Evolutionary conservation across 2,888 invertebrate species (phyloP), one percentile per base, ranked within the genome.

Genomic region (Polia nebulosa): DNA sequence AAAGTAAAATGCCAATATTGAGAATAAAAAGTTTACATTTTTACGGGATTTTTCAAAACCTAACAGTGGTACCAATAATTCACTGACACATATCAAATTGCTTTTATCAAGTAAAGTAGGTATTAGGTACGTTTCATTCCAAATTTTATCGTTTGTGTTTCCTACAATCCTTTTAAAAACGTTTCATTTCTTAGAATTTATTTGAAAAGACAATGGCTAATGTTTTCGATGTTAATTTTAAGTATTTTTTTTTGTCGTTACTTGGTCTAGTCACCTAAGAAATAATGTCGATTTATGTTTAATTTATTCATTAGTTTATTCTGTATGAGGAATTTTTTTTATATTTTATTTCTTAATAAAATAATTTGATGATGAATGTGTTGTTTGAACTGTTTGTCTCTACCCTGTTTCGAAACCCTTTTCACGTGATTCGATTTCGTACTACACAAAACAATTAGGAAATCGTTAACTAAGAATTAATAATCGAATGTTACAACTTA

Each of bases 251-350:
- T 70, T 64, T 59, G 52, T 53, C 53, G 32, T 49, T 49, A 59
- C 17, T 59, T 58, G 68, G 57, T 69, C 68, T 69, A 64, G 68
- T 69, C 68, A 56, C 49, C 60, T 71, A 60, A 70, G 59, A 65
- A 59, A 47, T 60, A 52, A 51, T 55, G 25, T 68, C 44, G 51
- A 56, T 27, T 68, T 72, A 65, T 70, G 70, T 65, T 58, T 49
- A 57, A 55, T 36, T 70, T 65, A 49, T 67, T 60, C 39, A 65
- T 60, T 65, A 55, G 3, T 59, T 57, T 65, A 34, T 59, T 65
- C 55, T 59, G 0, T 52, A 57, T 36, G 49, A 9, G 44, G 29
- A 63, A 62, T 36, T 22, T 1, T 15, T 53, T 34, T 64, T 59
- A 29, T 45, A 47, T 20, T 55, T 63, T 45, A 15, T 47, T 15